Base-by-base conservation (phyloP, 2,113 vertebrate genomes). In the Paramisgurnus dabryanus region DNA sequence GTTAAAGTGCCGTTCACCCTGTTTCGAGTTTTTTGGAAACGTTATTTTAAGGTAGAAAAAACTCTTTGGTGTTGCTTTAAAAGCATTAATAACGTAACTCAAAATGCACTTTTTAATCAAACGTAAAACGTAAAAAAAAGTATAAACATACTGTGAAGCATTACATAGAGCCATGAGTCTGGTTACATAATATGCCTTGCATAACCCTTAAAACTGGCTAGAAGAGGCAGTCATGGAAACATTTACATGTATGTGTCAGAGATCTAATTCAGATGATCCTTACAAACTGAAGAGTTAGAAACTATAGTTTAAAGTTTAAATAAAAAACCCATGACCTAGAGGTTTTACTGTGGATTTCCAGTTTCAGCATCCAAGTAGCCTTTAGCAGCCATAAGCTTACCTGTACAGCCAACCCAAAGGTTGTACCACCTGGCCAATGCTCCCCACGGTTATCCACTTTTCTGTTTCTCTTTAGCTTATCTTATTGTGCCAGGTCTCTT, bases 401-500 rank as follows among this genome's bases (percentile, higher is more conserved):
- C 72, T 65, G 74, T 77, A 39, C 47, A 66, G 34, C 27, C 27
- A 34, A 34, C 12, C 47, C 22, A 39, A 27, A 76, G 4, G 8
- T 50, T 76, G 4, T 39, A 22, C 73, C 60, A 65, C 73, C 73
- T 76, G 71, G 57, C 71, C 45, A 69, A 27, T 10, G n/a, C 45
- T 50, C 45, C 49, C 15, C 50, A 34, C 27, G 27, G 27, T 34
- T 27, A 63, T 49, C 58, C 7, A 17, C 34, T 22, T 18, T 74
- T 71, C 70, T 53, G 79, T 22, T 18, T 58, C 53, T 41, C 39
- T 41, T 67, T 75, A 45, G 10, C 76, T 67, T 66, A 57, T 71
- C 40, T 17, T 43, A 55, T 77, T 77, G 63, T 77, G 74, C 74
- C 74, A 77, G 74, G 63, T 55, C 63, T 77, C 63, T 6, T 65